Evolutionary conservation across 2,888 invertebrate genomes (phyloP).

Genomic region (Trileptium ribeirensis): DNA sequence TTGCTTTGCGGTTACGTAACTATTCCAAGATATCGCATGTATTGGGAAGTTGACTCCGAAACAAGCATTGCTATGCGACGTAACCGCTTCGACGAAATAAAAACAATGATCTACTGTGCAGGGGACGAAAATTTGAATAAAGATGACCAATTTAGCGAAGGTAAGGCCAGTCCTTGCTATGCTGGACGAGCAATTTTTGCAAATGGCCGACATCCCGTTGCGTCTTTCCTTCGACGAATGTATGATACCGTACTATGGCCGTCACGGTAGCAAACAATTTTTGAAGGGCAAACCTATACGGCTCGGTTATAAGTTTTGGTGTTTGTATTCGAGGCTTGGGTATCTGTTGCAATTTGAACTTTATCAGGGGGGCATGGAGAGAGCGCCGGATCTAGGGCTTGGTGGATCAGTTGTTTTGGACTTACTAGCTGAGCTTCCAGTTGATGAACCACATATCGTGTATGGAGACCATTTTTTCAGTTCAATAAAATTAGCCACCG

Average conservation of each 20-base stretch:
- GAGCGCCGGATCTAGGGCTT: slow-evolving; percentile 30
- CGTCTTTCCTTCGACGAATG: slow-evolving; percentile 42
- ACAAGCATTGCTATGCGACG: background rate
- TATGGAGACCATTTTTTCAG: slow-evolving; percentile 44
- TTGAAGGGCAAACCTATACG: slow-evolving; percentile 46
- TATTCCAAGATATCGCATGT: background rate
- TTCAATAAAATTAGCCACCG: slow-evolving; percentile 35
- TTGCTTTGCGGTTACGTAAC: background rate
- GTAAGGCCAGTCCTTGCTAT: slow-evolving; percentile 36
- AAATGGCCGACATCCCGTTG: slow-evolving; percentile 34
- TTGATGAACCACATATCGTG: slow-evolving; percentile 36
- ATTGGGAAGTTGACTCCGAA: background rate
- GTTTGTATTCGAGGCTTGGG: slow-evolving; percentile 40
- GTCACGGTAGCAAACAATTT: slow-evolving; percentile 46
- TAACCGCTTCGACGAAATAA: slow-evolving; percentile 7
- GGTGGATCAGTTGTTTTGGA: slow-evolving; percentile 33
- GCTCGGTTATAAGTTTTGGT: slow-evolving; percentile 48
- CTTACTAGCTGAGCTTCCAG: slow-evolving; percentile 29
- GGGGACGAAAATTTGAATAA: slow-evolving; percentile 34
- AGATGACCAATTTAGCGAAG: slow-evolving; percentile 43
- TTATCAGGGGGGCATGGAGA: slow-evolving; percentile 43
- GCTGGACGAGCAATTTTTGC: slow-evolving; percentile 37
- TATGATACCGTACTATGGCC: slow-evolving; percentile 48
- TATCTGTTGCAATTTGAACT: slow-evolving; percentile 48
- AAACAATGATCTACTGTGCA: background rate